Evolutionary conservation across 2,797 vertebrate genomes (phyloP).

Genomic region (Astyanax mexicanus): DNA sequence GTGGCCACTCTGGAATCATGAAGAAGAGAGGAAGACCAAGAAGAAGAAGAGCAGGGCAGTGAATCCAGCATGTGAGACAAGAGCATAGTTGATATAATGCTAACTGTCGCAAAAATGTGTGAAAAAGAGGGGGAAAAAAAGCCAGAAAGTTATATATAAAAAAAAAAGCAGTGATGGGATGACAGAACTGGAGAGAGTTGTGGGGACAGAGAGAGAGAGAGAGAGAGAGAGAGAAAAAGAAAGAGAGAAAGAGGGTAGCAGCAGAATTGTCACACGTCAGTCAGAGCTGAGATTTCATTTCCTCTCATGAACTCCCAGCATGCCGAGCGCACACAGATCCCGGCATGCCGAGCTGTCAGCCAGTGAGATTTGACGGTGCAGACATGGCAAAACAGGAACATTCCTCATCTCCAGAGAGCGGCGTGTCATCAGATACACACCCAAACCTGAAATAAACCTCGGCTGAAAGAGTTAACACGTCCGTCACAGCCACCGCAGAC

Average conservation of each 20-base stretch:
- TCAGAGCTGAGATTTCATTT: slow-evolving; percentile 69
- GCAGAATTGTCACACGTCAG: slow-evolving; percentile 69
- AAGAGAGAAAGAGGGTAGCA: not conserved
- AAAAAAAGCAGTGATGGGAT: slow-evolving; percentile 1
- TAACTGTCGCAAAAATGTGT: not conserved
- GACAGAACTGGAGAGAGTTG: not conserved
- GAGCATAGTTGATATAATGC: not conserved
- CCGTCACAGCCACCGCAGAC: not conserved
- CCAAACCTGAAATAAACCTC: not conserved
- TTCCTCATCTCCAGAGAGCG: slow-evolving; percentile 1
- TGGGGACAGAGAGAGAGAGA: not conserved
- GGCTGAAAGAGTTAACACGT: not conserved
- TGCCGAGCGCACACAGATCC: slow-evolving; percentile 42
- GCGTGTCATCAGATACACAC: slow-evolving; percentile 11
- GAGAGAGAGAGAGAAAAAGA: slow-evolving; percentile 2
- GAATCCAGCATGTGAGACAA: too few species aligned
- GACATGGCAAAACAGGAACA: slow-evolving; percentile 38
- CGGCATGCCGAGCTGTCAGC: slow-evolving; percentile 43
- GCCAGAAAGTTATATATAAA: not conserved
- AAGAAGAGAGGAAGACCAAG: not conserved
- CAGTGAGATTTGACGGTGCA: slow-evolving; percentile 67
- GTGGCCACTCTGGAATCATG: not conserved
- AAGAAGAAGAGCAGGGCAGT: not conserved
- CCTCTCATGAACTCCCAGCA: slow-evolving; percentile 67
- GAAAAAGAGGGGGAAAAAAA: not conserved